Conservation (phyloP, 2,797 vertebrate genomes). For the Lemur catta region DNA sequence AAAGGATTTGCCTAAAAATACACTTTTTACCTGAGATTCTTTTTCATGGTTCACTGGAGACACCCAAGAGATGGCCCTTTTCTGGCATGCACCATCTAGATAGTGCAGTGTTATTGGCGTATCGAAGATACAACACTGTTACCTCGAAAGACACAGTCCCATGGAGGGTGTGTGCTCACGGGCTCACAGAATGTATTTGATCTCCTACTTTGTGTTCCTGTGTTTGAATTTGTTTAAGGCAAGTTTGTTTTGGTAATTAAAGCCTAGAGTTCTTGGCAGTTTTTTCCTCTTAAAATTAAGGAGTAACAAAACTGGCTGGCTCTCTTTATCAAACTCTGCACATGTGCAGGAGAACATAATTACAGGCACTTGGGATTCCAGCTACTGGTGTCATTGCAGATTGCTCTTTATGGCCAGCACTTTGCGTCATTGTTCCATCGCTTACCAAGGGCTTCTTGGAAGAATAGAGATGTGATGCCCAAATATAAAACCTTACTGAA, state of each 20-base stretch:
- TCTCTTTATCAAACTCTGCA: not conserved
- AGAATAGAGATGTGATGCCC: not conserved
- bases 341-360: not conserved
- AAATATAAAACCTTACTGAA: not conserved
- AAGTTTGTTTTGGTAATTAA: not conserved
- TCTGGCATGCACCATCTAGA: not conserved
- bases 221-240: not conserved
- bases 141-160: slow-evolving; percentile 42
- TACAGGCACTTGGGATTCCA: not conserved
- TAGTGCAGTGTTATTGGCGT: not conserved
- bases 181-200: not conserved
- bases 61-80: not conserved
- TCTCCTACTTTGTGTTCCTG: not conserved
- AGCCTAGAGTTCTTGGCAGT: not conserved
- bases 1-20: slow-evolving; percentile 70
- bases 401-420: not conserved
- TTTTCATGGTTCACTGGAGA: slow-evolving; percentile 62
- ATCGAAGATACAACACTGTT: slow-evolving; percentile 53
- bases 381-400: not conserved
- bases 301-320: not conserved
- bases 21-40: slow-evolving; percentile 55
- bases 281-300: slow-evolving; percentile 14
- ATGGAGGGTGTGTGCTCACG: not conserved
- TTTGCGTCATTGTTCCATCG: not conserved
- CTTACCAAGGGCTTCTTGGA: not conserved